Evolutionary conservation across 2,888 invertebrate genomes (phyloP), one percentile per base, ranked within the genome.

Genomic region (Apamea monoglypha): DNA sequence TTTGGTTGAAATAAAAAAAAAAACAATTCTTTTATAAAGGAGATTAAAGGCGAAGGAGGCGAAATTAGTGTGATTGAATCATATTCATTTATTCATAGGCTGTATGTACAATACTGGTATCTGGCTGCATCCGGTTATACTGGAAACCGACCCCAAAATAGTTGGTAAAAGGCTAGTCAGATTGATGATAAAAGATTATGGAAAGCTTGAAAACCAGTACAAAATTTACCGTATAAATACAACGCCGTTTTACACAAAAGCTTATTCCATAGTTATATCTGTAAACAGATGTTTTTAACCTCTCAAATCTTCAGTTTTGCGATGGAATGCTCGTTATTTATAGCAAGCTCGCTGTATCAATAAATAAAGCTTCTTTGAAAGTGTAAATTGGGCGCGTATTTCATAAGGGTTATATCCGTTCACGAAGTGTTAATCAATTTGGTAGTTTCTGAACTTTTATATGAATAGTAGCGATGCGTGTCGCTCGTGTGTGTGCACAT

Each of bases 251-350:
- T 63, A 76, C 18, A 61, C 59, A 61, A 66, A 61, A 29, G 29
- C 14, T 29, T 66, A 21, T 32, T 44, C 47, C 8, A 18, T 76
- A 18, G 25, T 8, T 73, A 63, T n/a, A 53, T 53, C n/a, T n/a
- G 36, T 29, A 21, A 71, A 56, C 82, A 81, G 36, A 84, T 83
- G 83, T 81, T 81, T 63, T 50, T 59, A 40, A 7, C 64, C 84
- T 61, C 32, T 66, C 47, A 14, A n/a, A 56, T 50, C 40, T 47
- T 74, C 36, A 18, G 32, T 53, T 71, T 50, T 40, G 69, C 66
- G 68, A 1, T 44, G 66, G 50, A 66, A 74, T 71, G 1, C n/a
- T 67, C 56, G 25, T 36, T 84, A 79, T 61, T 71, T 50, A 66
- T 63, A 84, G 32, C 32, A 32, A 50, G n/a, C 59, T 32, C 7